Evolutionary conservation across 2,797 vertebrate genomes (phyloP).

Genomic region (Notamacropus eugenii): DNA sequence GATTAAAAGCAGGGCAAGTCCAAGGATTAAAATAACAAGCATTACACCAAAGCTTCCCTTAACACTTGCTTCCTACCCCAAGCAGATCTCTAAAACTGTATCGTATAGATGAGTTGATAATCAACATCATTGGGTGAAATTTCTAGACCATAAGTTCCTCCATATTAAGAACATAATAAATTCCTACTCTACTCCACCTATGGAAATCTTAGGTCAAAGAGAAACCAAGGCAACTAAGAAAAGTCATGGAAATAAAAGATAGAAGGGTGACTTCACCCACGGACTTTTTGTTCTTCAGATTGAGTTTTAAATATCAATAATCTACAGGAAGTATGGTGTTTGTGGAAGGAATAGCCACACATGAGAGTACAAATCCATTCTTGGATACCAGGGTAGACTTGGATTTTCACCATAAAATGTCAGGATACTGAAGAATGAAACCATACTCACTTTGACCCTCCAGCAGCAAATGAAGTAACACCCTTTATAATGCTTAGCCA

Average conservation of each 20-base stretch:
- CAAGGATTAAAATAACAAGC: not conserved
- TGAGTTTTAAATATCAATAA: not conserved
- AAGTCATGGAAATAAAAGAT: not conserved
- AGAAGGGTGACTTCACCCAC: not conserved
- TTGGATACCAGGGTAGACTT: not conserved
- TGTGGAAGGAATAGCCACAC: no score
- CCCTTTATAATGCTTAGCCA: not conserved
- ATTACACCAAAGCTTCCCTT: not conserved
- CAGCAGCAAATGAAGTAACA: not conserved
- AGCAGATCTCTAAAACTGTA: not conserved
- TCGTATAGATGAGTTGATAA: not conserved
- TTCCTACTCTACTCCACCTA: not conserved
- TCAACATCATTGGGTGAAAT: not conserved
- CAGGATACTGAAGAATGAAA: not conserved
- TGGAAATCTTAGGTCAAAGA: not conserved
- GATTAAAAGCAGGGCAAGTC: not conserved
- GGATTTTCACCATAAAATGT: not conserved
- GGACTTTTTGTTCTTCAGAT: not conserved
- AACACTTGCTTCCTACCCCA: not conserved
- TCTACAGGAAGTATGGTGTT: not conserved
- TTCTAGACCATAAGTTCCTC: not conserved
- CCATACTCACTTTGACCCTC: not conserved
- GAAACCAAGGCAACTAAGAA: not conserved
- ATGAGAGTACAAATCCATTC: not conserved
- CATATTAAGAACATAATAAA: not conserved